phyloP scores from a whole-genome alignment of 2,113 vertebrate genomes.

The Marmota flaviventris region DNA sequence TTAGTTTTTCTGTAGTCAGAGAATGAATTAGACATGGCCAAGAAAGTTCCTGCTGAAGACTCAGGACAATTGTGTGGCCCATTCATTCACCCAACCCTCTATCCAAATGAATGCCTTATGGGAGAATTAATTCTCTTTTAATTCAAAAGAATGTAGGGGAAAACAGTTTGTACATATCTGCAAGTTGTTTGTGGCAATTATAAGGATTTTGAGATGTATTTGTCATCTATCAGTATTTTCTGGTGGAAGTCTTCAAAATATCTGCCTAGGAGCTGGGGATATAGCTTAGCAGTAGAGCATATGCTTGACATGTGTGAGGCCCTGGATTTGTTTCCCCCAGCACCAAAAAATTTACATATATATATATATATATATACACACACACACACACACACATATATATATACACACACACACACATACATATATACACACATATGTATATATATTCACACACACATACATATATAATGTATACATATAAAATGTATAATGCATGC shows the following conservation, averaged over 20 bases:
- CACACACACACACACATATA: too few species aligned
- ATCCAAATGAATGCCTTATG: background rate
- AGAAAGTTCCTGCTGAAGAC: background rate
- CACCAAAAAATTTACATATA: background rate
- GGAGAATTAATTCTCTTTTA: background rate
- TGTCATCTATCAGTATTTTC: conserved; percentile 32
- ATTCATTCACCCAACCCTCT: background rate
- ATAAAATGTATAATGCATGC: too few species aligned
- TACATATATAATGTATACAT: too few species aligned
- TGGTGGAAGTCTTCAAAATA: conserved; percentile 19
- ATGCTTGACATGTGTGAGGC: too few species aligned
- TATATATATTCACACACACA: too few species aligned
- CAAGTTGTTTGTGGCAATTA: background rate
- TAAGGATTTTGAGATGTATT: background rate
- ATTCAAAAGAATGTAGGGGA: background rate
- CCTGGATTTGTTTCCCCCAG: too few species aligned
- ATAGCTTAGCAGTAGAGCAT: too few species aligned
- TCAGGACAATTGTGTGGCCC: background rate
- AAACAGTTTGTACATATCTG: background rate
- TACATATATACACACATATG: too few species aligned
- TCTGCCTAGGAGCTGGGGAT: background rate
- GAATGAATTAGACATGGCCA: background rate
- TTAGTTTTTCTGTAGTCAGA: background rate
- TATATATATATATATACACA: too few species aligned
- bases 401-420: too few species aligned